Conservation (phyloP, 2,888 invertebrate species). For the Ptychoptera albimana region DNA sequence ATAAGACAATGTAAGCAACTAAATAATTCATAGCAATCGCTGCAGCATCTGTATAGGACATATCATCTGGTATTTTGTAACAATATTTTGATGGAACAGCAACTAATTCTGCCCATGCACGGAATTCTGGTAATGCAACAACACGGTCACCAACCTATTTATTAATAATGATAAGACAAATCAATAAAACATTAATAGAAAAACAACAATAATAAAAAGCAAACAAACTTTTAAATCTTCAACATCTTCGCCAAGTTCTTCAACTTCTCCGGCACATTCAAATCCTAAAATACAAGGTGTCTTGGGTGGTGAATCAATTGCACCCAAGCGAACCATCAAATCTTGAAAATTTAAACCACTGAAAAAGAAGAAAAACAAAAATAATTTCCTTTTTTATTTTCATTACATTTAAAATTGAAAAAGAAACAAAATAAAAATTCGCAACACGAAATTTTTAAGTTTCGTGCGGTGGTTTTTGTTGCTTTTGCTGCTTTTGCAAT, state of each 20-base stretch:
- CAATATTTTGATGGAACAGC: constrained; percentile 65
- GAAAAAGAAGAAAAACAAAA: constrained; percentile 29
- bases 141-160: constrained; percentile 62
- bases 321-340: constrained; percentile 74
- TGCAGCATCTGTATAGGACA: constrained; percentile 64
- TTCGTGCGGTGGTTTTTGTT: too few species aligned
- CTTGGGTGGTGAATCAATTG: constrained; percentile 76
- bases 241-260: constrained; percentile 62
- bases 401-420: constrained; percentile 1
- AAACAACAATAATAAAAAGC: background rate
- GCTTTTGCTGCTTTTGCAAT: too few species aligned
- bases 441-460: too few species aligned
- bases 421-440: background rate
- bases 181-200: constrained; percentile 11
- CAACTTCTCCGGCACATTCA: constrained; percentile 73
- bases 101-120: constrained; percentile 76
- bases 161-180: background rate
- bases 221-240: constrained; percentile 54
- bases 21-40: constrained; percentile 76
- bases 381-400: background rate
- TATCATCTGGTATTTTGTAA: constrained; percentile 56
- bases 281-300: constrained; percentile 79
- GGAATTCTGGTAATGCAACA: constrained; percentile 68
- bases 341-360: constrained; percentile 84
- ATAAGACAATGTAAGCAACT: constrained; percentile 70